phyloP scores from a whole-genome alignment of 2,797 vertebrate species.

The Erpetoichthys calabaricus region DNA sequence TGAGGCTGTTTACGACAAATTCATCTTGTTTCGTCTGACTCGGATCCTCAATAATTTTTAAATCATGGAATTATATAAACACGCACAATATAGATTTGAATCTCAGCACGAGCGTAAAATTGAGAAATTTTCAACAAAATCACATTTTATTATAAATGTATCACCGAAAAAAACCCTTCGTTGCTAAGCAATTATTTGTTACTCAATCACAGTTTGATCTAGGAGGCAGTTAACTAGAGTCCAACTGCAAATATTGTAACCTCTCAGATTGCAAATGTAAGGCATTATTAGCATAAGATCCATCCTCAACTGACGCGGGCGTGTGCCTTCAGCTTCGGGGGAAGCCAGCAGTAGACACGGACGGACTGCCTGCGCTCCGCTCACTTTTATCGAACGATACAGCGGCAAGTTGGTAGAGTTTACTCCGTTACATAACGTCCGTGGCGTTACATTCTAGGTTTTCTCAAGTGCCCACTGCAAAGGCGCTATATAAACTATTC shows the following conservation, averaged over 20 bases:
- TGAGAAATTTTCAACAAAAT: slow-evolving; percentile 5
- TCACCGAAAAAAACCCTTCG: slow-evolving; percentile 33
- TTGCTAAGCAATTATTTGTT: slow-evolving; percentile 52
- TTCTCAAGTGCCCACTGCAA: no score
- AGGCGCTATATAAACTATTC: no score
- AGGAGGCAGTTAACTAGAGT: slow-evolving; percentile 25
- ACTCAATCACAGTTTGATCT: slow-evolving; percentile 39
- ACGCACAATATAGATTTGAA: neutral
- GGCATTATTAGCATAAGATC: no score
- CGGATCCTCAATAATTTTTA: neutral
- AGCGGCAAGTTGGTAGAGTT: no score
- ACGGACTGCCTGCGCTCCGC: no score
- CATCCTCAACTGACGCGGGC: no score
- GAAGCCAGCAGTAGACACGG: no score
- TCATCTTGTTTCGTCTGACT: neutral
- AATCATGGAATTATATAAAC: neutral
- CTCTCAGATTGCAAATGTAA: slow-evolving; percentile 19
- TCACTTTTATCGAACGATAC: no score
- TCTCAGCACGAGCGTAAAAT: slow-evolving; percentile 2
- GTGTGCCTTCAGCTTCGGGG: no score
- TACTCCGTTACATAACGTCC: no score
- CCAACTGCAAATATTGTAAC: slow-evolving; percentile 16
- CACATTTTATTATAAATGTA: slow-evolving; percentile 34
- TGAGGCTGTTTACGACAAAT: no score
- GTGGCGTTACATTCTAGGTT: no score